These are phyloP conservation scores for Zophobas atratus DNA, from an alignment of 1,140 invertebrate genomes.

Conservation along the genomic window DNA sequence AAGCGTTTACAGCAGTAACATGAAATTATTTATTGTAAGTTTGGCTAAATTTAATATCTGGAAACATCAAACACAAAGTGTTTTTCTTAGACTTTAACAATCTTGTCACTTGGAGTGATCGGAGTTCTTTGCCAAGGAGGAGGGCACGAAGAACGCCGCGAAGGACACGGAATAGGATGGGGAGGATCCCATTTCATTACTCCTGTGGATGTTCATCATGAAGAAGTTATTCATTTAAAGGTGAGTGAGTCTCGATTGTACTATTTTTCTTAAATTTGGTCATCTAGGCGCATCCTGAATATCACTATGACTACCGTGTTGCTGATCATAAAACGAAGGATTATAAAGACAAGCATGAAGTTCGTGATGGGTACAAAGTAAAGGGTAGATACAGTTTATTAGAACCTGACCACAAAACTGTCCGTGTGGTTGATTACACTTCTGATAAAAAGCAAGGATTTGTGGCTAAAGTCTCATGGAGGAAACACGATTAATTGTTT, in stretches of 20 bases:
- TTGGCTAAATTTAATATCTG: not conserved
- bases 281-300: conserved; percentile 60
- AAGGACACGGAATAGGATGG: conserved; percentile 46
- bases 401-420: conserved; percentile 68
- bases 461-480: conserved; percentile 73
- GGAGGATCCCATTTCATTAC: conserved; percentile 55
- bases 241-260: conserved; percentile 43
- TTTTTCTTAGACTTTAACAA: conserved; percentile 29
- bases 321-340: conserved; percentile 60
- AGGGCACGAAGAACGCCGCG: not conserved
- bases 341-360: conserved; percentile 60
- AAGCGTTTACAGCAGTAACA: conserved; percentile 36
- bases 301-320: conserved; percentile 61
- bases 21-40: conserved; percentile 48
- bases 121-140: conserved; percentile 29
- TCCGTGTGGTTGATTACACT: conserved; percentile 68
- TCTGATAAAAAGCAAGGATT: conserved; percentile 74
- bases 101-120: conserved; percentile 32
- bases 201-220: conserved; percentile 57
- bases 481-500: conserved; percentile 54
- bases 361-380: conserved; percentile 64
- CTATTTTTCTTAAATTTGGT: not conserved
- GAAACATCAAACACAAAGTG: conserved; percentile 1
- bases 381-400: conserved; percentile 68
- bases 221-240: conserved; percentile 59